Evolutionary conservation across 2,888 invertebrate genomes (phyloP).

Genomic region (Meteorus colon): DNA sequence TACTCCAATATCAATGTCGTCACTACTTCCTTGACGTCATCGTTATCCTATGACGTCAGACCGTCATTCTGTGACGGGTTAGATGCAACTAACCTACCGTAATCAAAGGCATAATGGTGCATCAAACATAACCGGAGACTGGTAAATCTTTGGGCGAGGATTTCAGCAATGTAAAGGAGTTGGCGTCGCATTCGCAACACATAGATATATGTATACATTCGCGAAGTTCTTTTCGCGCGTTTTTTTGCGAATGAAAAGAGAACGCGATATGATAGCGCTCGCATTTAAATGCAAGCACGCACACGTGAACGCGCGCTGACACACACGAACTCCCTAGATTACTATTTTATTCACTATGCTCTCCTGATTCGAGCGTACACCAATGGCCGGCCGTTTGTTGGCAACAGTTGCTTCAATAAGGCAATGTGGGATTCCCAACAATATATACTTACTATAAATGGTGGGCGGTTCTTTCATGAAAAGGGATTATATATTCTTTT

Average conservation of each 20-base stretch:
- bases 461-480: neutral
- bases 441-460: neutral
- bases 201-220: conserved; percentile 3
- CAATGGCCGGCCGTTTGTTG: conserved; percentile 68
- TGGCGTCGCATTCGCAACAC: conserved; percentile 13
- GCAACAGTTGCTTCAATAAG: conserved; percentile 51
- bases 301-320: neutral
- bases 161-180: conserved; percentile 54
- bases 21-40: conserved; percentile 40
- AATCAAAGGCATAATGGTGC: conserved; percentile 71
- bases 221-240: conserved; percentile 24
- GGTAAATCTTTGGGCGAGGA: conserved; percentile 70
- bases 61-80: conserved; percentile 57
- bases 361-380: conserved; percentile 61
- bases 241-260: conserved; percentile 11
- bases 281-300: neutral
- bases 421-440: neutral
- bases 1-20: neutral
- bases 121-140: conserved; percentile 72
- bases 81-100: conserved; percentile 73
- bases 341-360: conserved; percentile 49
- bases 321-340: conserved; percentile 15
- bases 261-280: neutral
- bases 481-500: neutral
- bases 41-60: conserved; percentile 49